Conservation (phyloP, 2,797 vertebrate species). For the Micromesistius poutassou region DNA sequence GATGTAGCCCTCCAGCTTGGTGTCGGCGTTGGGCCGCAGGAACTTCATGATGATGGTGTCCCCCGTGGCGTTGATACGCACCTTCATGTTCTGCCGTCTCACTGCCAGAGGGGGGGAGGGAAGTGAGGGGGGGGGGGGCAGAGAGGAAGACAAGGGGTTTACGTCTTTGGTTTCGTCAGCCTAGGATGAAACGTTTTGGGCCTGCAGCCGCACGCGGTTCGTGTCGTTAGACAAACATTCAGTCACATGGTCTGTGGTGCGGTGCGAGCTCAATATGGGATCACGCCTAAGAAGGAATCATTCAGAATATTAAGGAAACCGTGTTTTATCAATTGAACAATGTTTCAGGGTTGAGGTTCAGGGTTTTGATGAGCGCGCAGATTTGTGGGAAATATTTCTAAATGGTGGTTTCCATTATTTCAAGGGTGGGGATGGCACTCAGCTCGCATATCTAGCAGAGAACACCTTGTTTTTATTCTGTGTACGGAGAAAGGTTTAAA, state of each 20-base stretch:
- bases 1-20: conserved; percentile 89
- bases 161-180: not conserved
- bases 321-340: not conserved
- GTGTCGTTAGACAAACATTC: too few relatives aligned
- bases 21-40: conserved; percentile 76
- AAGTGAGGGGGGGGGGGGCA: too few relatives aligned
- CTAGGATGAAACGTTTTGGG: not conserved
- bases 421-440: conserved; percentile 14
- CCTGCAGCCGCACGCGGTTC: too few relatives aligned
- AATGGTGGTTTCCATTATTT: not conserved
- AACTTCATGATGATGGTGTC: conserved; percentile 91
- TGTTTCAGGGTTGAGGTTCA: too few relatives aligned
- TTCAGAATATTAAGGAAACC: too few relatives aligned
- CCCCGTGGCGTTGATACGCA: conserved; percentile 87
- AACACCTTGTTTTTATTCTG: not conserved
- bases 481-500: conserved; percentile 18
- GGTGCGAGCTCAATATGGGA: too few relatives aligned
- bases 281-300: too few relatives aligned
- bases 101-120: conserved; percentile 61
- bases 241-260: too few relatives aligned
- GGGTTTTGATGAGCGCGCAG: not conserved
- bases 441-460: too few relatives aligned
- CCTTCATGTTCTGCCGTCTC: conserved; percentile 86
- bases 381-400: not conserved
- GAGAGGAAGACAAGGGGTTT: not conserved